These are phyloP conservation scores for Bombus cullumanus DNA, from an alignment of 1,140 invertebrate species.

Conservation along the genomic window DNA sequence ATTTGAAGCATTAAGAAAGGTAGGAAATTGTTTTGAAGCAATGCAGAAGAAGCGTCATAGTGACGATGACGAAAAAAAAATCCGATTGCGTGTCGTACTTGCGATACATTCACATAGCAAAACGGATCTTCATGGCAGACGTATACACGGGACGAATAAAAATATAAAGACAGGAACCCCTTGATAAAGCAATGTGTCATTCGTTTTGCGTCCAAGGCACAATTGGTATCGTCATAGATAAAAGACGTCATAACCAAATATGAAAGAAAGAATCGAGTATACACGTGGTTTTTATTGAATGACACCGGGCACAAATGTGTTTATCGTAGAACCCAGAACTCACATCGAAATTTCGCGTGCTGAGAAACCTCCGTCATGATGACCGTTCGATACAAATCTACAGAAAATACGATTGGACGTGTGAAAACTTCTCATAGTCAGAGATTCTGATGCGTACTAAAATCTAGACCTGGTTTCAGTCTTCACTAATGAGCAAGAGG, in stretches of 20 bases:
- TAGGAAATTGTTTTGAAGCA: too few species aligned
- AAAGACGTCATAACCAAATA: background rate
- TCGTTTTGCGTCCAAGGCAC: background rate
- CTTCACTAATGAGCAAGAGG: slow-evolving; percentile 30
- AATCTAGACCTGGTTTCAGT: slow-evolving; percentile 73
- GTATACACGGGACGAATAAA: slow-evolving; percentile 15
- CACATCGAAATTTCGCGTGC: slow-evolving; percentile 74
- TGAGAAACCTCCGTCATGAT: slow-evolving; percentile 68
- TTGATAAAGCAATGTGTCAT: background rate
- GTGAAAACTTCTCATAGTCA: slow-evolving; percentile 64
- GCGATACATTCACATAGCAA: slow-evolving; percentile 19
- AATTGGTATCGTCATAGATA: background rate
- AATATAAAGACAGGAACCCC: background rate
- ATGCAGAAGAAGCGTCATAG: background rate
- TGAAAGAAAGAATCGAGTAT: background rate
- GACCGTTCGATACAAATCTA: background rate
- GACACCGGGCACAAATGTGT: background rate
- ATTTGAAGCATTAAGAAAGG: too few species aligned
- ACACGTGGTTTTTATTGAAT: slow-evolving; percentile 15
- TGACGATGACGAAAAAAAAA: slow-evolving; percentile 4
- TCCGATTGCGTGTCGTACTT: slow-evolving; percentile 11
- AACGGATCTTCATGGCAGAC: background rate
- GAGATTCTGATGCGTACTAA: slow-evolving; percentile 72
- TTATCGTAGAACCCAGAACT: slow-evolving; percentile 43
- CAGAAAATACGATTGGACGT: slow-evolving; percentile 7